Conservation (phyloP, 2,888 invertebrate species). For the Troglohyphantes excavatus region DNA sequence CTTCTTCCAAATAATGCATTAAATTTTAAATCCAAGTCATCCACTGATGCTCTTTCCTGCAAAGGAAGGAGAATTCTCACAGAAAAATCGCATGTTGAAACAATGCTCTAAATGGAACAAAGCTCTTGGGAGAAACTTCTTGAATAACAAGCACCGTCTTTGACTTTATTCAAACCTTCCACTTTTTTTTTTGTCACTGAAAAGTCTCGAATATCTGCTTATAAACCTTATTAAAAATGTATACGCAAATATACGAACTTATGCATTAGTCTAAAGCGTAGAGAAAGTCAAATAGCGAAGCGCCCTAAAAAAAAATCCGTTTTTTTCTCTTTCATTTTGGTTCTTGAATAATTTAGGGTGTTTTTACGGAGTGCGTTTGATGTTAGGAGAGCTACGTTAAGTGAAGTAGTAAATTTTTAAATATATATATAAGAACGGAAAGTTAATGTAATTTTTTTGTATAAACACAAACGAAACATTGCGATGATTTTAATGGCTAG, state of each 20-base stretch:
- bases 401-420: conserved; percentile 5
- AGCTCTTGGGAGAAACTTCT: not conserved
- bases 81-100: not conserved
- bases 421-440: not conserved
- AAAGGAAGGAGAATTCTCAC: not conserved
- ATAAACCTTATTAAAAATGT: conserved; percentile 1
- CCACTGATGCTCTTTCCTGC: not conserved
- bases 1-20: not conserved
- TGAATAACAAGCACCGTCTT: not conserved
- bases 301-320: not conserved
- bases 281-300: conserved; percentile 24
- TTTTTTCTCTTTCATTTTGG: not conserved
- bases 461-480: not conserved
- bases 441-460: not conserved
- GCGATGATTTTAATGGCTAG: not conserved
- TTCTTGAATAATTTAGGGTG: conserved; percentile 15
- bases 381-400: not conserved
- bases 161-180: not conserved
- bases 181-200: not conserved
- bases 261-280: conserved; percentile 6
- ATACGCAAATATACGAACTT: not conserved
- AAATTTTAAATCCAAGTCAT: not conserved
- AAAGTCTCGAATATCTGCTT: not conserved
- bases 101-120: not conserved
- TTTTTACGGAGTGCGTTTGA: conserved; percentile 11